phyloP scores from a whole-genome alignment of 2,888 invertebrate species.

The Lithophane socia region DNA sequence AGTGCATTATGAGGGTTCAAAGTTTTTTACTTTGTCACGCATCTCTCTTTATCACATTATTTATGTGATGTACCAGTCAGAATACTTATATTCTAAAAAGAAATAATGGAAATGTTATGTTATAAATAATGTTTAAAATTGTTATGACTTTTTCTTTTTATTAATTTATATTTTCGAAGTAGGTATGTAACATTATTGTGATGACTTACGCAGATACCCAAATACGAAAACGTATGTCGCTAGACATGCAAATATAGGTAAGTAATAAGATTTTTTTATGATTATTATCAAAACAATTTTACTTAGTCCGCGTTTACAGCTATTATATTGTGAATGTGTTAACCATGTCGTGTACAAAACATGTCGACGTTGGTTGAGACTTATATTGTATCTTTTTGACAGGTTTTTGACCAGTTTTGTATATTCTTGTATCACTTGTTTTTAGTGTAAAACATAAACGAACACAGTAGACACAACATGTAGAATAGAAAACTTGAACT shows the following conservation, averaged over 20 bases:
- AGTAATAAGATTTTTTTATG: neutral
- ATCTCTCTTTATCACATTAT: conserved; percentile 8
- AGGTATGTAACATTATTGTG: neutral
- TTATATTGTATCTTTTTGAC: too few relatives aligned
- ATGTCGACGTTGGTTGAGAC: too few relatives aligned
- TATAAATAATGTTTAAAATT: neutral
- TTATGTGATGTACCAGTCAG: neutral
- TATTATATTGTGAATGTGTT: too few relatives aligned
- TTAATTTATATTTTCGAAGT: neutral
- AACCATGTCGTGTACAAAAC: neutral
- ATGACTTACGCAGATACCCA: neutral
- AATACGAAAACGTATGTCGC: neutral
- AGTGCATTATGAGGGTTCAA: neutral
- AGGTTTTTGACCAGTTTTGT: too few relatives aligned
- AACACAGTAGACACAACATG: too few relatives aligned
- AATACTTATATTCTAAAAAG: neutral
- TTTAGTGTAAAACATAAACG: too few relatives aligned
- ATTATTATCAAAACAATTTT: neutral
- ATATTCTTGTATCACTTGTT: too few relatives aligned
- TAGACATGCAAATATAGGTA: neutral
- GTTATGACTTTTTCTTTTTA: neutral
- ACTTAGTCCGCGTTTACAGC: neutral
- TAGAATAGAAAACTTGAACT: too few relatives aligned
- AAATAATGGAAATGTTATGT: conserved; percentile 1
- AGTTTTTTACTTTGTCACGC: neutral